Base-by-base conservation (phyloP, 2,113 vertebrate genomes). In the Zosterops lateralis region DNA sequence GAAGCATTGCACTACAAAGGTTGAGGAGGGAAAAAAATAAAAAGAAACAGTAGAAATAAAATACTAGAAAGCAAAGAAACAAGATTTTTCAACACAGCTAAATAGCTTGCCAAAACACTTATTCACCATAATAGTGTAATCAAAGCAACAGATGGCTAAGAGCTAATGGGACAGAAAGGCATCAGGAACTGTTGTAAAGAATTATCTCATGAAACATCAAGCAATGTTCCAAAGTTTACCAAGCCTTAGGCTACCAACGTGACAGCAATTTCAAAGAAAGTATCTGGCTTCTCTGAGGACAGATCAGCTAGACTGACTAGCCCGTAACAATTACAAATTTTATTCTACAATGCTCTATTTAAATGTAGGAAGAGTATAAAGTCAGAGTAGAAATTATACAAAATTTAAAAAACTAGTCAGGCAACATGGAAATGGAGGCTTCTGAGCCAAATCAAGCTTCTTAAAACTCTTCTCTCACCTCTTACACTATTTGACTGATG, bases 141-240 rank as follows among this genome's bases (percentile, higher is more conserved):
- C 96, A 97, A 97, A 97, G 96, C 96, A 97, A 97, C 95, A 97
- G 96, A 97, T 96, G 96, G 92, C 92, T 87, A 81, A 93, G 68
- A 96, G 91, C 93, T 95, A 96, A 97, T 79, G 74, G 93, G 96
- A 96, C 34, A 93, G 91, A 97, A 91, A 94, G 74, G 82, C 28
- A 96, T 82, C 90, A 77, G 92, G 92, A 95, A 86, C 72, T 92
- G 78, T 84, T 93, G 47, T 93, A 80, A 97, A 96, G 92, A 94
- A 25, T 97, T 96, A 89, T 68, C 79, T 95, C 89, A 87, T 90
- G 79, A 97, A 94, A 93, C 31, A 96, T 68, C 93, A 95, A 95
- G 84, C 72, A 90, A 67, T 76, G 72, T 89, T 89, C 89, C 44
- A 67, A 70, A 68, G 57, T 91, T 95, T 90, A 96, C 74, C 61